phyloP scores from a whole-genome alignment of 1,140 invertebrate genomes.

The Calosoma granatense region DNA sequence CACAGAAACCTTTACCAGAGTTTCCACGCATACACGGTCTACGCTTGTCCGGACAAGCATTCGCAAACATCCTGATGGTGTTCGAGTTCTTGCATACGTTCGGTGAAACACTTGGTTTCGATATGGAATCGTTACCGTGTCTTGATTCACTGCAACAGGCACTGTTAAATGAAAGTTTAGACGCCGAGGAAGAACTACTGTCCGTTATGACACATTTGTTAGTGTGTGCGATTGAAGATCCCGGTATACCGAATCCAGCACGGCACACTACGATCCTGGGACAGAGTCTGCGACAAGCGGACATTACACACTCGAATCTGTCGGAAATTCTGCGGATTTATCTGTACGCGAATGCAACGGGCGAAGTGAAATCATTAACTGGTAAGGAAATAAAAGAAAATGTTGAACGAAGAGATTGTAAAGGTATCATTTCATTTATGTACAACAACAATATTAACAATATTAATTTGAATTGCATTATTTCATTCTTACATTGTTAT shows the following conservation, averaged over 20 bases:
- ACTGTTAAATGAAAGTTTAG: constrained; percentile 60
- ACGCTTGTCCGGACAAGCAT: constrained; percentile 73
- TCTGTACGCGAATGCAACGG: constrained; percentile 73
- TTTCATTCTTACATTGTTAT: too few species aligned
- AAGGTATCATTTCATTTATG: background rate
- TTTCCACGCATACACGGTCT: constrained; percentile 70
- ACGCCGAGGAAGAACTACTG: constrained; percentile 77
- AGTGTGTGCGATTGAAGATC: constrained; percentile 88
- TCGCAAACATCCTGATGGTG: constrained; percentile 86
- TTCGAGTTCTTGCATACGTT: constrained; percentile 95
- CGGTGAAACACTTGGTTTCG: constrained; percentile 85
- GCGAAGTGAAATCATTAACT: constrained; percentile 70
- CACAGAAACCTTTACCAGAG: constrained; percentile 61
- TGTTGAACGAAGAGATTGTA: background rate
- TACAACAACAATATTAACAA: background rate
- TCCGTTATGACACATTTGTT: constrained; percentile 82
- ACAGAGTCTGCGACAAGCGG: constrained; percentile 82
- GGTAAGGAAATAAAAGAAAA: constrained; percentile 35
- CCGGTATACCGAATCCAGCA: constrained; percentile 82
- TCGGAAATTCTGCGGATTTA: constrained; percentile 87
- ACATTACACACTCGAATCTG: constrained; percentile 84
- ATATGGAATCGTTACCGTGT: constrained; percentile 78
- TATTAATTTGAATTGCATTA: too few species aligned
- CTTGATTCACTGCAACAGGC: constrained; percentile 79
- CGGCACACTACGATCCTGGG: constrained; percentile 78